These are phyloP conservation scores for Ladona fulva DNA, from an alignment of 1,140 invertebrate genomes.

Conservation along the genomic window DNA sequence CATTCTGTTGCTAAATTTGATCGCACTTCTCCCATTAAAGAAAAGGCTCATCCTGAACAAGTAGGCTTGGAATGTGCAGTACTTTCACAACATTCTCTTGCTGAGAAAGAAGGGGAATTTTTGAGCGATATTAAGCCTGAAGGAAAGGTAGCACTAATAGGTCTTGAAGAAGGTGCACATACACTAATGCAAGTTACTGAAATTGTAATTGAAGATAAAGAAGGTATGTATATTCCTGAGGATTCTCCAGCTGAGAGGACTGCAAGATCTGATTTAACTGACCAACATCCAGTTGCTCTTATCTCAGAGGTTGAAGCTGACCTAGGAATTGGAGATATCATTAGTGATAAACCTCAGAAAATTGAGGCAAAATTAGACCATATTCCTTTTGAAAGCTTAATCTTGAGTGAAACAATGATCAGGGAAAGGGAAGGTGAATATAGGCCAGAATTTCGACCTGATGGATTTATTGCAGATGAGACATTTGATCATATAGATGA, in stretches of 20 bases:
- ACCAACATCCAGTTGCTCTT: slow-evolving; percentile 39
- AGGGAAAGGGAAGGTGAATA: slow-evolving; percentile 27
- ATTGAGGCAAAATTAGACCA: slow-evolving; percentile 34
- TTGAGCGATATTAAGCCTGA: slow-evolving; percentile 31
- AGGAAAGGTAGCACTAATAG: slow-evolving; percentile 33
- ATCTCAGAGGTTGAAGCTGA: slow-evolving; percentile 41
- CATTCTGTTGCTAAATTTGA: slow-evolving; percentile 27
- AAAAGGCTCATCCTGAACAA: slow-evolving; percentile 32
- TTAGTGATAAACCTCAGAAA: slow-evolving; percentile 29
- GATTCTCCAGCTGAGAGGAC: slow-evolving; percentile 25
- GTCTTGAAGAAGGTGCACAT: slow-evolving; percentile 40
- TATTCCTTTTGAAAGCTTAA: slow-evolving; percentile 22
- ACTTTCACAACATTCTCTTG: slow-evolving; percentile 33
- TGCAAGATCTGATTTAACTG: slow-evolving; percentile 40
- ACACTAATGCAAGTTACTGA: slow-evolving; percentile 37
- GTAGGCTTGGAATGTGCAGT: slow-evolving; percentile 31
- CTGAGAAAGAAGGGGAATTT: slow-evolving; percentile 45
- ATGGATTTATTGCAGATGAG: not conserved
- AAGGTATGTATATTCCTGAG: slow-evolving; percentile 33
- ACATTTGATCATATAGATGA: slow-evolving; percentile 13
- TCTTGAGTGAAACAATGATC: slow-evolving; percentile 27
- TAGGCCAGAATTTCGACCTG: slow-evolving; percentile 18
- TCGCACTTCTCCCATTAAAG: slow-evolving; percentile 28
- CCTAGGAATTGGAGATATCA: slow-evolving; percentile 32
- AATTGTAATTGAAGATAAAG: slow-evolving; percentile 43